Base-by-base conservation (phyloP, 2,888 invertebrate species). In the Carterocephalus palaemon region DNA sequence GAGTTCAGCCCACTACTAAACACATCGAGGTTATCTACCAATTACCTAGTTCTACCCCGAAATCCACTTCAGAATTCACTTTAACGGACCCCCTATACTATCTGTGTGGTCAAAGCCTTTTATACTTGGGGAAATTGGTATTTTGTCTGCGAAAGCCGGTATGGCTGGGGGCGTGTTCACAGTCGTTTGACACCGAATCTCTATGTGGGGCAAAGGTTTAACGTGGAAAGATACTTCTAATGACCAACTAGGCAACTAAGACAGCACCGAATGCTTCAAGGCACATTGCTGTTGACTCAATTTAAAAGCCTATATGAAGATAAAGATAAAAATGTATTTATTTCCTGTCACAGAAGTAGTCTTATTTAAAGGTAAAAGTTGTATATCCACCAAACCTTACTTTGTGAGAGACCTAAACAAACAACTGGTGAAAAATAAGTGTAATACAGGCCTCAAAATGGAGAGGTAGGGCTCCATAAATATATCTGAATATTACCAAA, bases 161-260 rank as follows among this genome's bases (percentile, higher is more conserved):
- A 29, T 8, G 22, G 43, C 43, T 23, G 7, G 12, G 12, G 12
- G 36, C 43, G 10, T 23, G 5, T 6, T 12, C 16, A 29, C 12
- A 22, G 8, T 5, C 36, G 43, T 43, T 43, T 43, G 43, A 43
- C 43, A 22, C 36, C 29, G 17, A 43, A 43, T 36, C 22, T 36
- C 29, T 36, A 43, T 29, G 16, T 43, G 29, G 43, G 23, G 36
- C 43, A 29, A n/a, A 16, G 28, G 28, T 15, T 20, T 29, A 22
- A 34, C 15, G 15, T 12, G 33, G 8, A 43, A 29, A 43, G 43
- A 36, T 43, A 43, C 34, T 16, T 16, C 29, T 36, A 43, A 43
- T 43, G 36, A 23, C 43, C n/a, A n/a, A 22, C 28, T n/a, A n/a
- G n/a, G n/a, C 28, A 20, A 34, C 36, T 40, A 16, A 40, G 10